Conservation (phyloP, 2,113 vertebrate species). For the Apodemus sylvaticus region DNA sequence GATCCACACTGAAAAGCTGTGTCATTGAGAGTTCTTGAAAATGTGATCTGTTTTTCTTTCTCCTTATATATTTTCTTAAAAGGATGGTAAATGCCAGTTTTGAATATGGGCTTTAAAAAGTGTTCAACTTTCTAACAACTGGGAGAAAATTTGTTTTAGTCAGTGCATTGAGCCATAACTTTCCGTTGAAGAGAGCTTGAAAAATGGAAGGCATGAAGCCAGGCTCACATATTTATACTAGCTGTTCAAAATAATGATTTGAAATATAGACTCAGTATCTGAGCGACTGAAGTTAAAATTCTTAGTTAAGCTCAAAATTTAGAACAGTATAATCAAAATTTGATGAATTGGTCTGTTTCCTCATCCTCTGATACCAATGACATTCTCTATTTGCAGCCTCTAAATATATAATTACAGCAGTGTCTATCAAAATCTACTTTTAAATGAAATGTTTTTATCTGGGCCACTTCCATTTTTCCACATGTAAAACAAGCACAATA, state of each 20-base stretch:
- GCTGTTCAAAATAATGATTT: not conserved
- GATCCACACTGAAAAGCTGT: not conserved
- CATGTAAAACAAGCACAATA: not conserved
- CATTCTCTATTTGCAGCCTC: not conserved
- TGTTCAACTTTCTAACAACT: not conserved
- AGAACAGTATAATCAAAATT: constrained; percentile 24
- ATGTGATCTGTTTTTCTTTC: not conserved
- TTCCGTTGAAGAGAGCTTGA: not conserved
- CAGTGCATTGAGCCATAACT: not conserved
- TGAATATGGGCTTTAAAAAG: constrained; percentile 4
- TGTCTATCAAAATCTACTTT: not conserved
- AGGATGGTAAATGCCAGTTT: not conserved
- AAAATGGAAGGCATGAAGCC: not conserved
- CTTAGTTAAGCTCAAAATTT: not conserved
- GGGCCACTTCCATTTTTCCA: not conserved
- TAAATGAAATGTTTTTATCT: constrained; percentile 24
- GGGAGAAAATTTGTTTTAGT: constrained; percentile 33
- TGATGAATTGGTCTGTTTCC: not conserved
- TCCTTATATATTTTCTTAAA: not conserved
- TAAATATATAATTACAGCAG: constrained; percentile 32
- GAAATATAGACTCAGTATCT: constrained; percentile 6
- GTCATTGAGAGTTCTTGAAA: not conserved
- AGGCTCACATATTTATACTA: not conserved
- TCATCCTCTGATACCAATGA: not conserved
- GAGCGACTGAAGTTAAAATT: constrained; percentile 9